phyloP scores from a whole-genome alignment of 2,797 vertebrate species.

The Gephyroberyx darwinii region DNA sequence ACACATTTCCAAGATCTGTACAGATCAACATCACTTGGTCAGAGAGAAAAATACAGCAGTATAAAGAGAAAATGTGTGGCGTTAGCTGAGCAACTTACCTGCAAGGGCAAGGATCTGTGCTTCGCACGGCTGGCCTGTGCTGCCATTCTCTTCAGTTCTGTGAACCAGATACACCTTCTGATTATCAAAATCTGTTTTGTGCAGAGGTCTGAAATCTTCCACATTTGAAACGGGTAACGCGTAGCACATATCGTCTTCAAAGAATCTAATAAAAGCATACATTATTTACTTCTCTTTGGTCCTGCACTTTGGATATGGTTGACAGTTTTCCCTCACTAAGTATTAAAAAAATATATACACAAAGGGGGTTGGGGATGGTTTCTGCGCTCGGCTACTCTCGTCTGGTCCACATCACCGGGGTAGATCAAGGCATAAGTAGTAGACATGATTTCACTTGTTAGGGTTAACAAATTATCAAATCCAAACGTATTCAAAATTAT shows the following conservation, averaged over 20 bases:
- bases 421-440: constrained; percentile 85
- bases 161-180: constrained; percentile 97
- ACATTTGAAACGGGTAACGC: constrained; percentile 92
- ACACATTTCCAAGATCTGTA: constrained; percentile 43
- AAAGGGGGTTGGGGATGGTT: constrained; percentile 75
- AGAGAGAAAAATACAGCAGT: constrained; percentile 9
- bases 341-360: constrained; percentile 83
- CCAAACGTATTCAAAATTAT: neutral
- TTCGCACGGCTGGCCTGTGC: constrained; percentile 89
- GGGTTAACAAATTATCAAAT: constrained; percentile 12
- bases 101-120: constrained; percentile 97
- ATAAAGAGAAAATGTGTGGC: neutral
- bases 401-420: constrained; percentile 83
- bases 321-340: constrained; percentile 85
- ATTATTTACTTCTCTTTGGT: constrained; percentile 85
- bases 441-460: constrained; percentile 55
- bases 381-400: constrained; percentile 91
- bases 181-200: constrained; percentile 95
- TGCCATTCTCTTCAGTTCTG: constrained; percentile 87
- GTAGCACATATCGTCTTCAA: constrained; percentile 97
- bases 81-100: constrained; percentile 85
- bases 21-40: constrained; percentile 1
- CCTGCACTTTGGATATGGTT: constrained; percentile 82
- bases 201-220: constrained; percentile 92
- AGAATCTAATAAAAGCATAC: constrained; percentile 97